Evolutionary conservation across 2,797 vertebrate species (phyloP), one percentile per base, ranked within the genome.

Genomic region (Gobio occitaniae): DNA sequence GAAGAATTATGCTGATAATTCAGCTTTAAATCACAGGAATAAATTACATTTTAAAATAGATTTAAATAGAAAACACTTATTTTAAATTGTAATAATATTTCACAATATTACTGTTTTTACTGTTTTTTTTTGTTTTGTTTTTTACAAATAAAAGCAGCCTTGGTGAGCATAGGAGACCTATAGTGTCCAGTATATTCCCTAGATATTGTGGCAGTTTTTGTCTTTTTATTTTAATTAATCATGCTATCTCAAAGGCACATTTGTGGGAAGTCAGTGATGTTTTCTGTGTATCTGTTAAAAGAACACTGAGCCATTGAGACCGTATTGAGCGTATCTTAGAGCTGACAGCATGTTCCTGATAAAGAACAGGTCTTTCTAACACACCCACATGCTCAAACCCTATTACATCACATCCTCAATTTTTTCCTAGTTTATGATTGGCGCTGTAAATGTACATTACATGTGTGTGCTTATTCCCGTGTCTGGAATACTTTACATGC

Each of bases 271-370:
- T 56, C 11, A 66, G 5, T 32, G 75, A 41, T 50, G 61, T 78
- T 68, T 44, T 17, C 4, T 44, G 71, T 65, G 9, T 79, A 69
- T 85, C 84, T 69, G 75, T 50, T 32, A 70, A 82, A 65, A n/a
- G 25, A 41, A 44, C n/a, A 47, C 78, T 66, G 32, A 56, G 44
- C 25, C 69, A 82, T 65, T 82, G 21, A n/a, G 69, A 63, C 52
- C 4, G 32, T 13, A 25, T 65, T 74, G n/a, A 78, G 15, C 15
- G 11, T 77, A 56, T 75, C 78, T 56, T 84, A 17, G 52, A 84
- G 66, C 59, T 50, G 13, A 72, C 47, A 65, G 25, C 70, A 56
- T 36, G 72, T 84, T 83, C 78, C 81, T 86, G 87, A 89, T 88
- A 86, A 87, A 86, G 29, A 41, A 16, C 79, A 74, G 87, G 50